phyloP scores from a whole-genome alignment of 2,113 vertebrate genomes.

The Brachyistius frenatus region DNA sequence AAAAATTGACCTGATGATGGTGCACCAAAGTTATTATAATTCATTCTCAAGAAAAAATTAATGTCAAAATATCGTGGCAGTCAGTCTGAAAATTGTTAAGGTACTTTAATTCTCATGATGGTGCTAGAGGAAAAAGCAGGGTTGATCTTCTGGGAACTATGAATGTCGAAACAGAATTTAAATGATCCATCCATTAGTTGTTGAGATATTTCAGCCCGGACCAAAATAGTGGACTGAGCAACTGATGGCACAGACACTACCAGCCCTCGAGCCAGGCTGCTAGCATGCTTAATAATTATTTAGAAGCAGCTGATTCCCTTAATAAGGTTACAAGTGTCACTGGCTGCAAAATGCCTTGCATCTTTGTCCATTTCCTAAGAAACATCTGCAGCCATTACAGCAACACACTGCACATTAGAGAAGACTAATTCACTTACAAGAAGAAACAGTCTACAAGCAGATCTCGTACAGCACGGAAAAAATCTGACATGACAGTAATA shows the following conservation, averaged over 20 bases:
- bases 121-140: neutral
- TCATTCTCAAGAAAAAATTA: neutral
- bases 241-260: constrained; percentile 10
- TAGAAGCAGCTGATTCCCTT: constrained; percentile 29
- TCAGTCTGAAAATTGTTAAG: neutral
- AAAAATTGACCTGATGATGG: neutral
- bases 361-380: constrained; percentile 61
- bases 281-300: constrained; percentile 27
- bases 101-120: neutral
- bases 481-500: constrained; percentile 69
- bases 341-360: constrained; percentile 47
- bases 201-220: constrained; percentile 1
- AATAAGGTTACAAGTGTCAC: constrained; percentile 69
- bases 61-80: neutral
- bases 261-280: neutral
- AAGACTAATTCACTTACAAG: constrained; percentile 71
- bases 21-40: neutral
- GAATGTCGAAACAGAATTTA: neutral
- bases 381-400: constrained; percentile 73
- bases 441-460: constrained; percentile 53
- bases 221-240: neutral
- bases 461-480: constrained; percentile 24
- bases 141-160: neutral
- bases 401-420: constrained; percentile 58
- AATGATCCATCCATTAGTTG: neutral